Conservation (phyloP, 2,888 invertebrate genomes). For the Xestobium rufovillosum region DNA sequence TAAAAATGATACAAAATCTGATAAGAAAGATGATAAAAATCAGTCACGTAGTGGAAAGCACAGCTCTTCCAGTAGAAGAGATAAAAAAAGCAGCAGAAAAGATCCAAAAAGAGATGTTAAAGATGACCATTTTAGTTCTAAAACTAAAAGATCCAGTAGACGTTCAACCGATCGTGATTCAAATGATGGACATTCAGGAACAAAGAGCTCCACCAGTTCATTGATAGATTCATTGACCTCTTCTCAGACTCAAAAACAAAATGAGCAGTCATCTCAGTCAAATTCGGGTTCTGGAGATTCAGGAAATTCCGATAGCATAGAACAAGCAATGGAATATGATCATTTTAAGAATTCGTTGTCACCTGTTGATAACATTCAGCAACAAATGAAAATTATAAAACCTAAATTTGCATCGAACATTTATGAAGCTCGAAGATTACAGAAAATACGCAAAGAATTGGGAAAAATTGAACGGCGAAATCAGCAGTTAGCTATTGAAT, state of each 20-base stretch:
- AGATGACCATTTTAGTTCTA: slow-evolving; percentile 66
- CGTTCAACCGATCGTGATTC: slow-evolving; percentile 75
- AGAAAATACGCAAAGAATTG: slow-evolving; percentile 59
- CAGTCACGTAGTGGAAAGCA: slow-evolving; percentile 22
- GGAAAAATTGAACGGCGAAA: slow-evolving; percentile 52
- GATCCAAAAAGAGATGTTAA: slow-evolving; percentile 48
- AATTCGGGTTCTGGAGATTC: slow-evolving; percentile 34
- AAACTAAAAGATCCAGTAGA: slow-evolving; percentile 56
- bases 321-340: slow-evolving; percentile 18
- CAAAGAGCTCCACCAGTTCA: slow-evolving; percentile 39
- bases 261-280: slow-evolving; percentile 25
- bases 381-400: slow-evolving; percentile 43
- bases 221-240: slow-evolving; percentile 39
- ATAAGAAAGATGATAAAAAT: slow-evolving; percentile 29
- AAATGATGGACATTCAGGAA: slow-evolving; percentile 57
- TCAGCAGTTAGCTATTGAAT: slow-evolving; percentile 27
- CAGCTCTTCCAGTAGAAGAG: slow-evolving; percentile 23
- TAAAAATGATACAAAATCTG: slow-evolving; percentile 18
- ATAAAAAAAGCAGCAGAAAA: slow-evolving; percentile 24
- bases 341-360: slow-evolving; percentile 3
- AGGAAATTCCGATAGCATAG: slow-evolving; percentile 34
- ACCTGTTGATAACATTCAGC: slow-evolving; percentile 13
- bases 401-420: slow-evolving; percentile 63
- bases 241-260: slow-evolving; percentile 32
- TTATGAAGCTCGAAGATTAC: slow-evolving; percentile 56